These are phyloP conservation scores for Allacma fusca DNA, from an alignment of 2,888 invertebrate genomes.

Conservation along the genomic window DNA sequence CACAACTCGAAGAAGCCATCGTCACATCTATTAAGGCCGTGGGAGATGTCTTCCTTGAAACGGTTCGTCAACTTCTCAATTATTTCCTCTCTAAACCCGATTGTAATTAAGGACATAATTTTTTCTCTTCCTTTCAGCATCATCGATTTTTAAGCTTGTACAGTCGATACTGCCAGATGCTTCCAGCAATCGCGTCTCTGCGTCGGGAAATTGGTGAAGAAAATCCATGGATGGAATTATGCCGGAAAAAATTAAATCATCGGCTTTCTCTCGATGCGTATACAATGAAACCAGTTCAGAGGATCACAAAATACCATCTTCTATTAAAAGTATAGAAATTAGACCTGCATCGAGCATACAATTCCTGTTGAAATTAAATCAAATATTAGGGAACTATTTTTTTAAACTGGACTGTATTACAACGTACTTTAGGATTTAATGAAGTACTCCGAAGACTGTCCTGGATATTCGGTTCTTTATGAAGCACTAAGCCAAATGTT, in stretches of 20 bases:
- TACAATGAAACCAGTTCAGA: neutral
- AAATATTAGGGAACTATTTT: too few relatives aligned
- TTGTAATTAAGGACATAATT: too few relatives aligned
- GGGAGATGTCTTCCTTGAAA: too few relatives aligned
- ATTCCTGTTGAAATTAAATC: neutral
- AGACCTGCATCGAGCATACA: neutral
- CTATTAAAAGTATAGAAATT: conserved; percentile 19
- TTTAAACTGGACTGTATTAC: neutral
- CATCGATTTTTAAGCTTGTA: neutral
- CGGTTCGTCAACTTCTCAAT: too few relatives aligned
- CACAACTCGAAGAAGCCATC: neutral
- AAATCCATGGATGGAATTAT: conserved; percentile 20
- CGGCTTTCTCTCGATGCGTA: conserved; percentile 2
- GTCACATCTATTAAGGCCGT: neutral
- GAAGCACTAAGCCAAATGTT: neutral
- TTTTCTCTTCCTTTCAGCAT: conserved; percentile 2
- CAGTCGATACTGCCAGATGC: conserved; percentile 19
- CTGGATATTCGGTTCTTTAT: neutral
- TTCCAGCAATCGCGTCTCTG: neutral
- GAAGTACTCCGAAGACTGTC: conserved; percentile 19
- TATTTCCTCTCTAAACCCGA: too few relatives aligned
- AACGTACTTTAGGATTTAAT: conserved; percentile 18
- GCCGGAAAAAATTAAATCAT: conserved; percentile 13
- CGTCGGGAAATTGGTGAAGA: conserved; percentile 13
- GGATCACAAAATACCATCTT: conserved; percentile 24